Evolutionary conservation across 2,888 invertebrate species (phyloP).

Genomic region (Aleiodes leptofemur): DNA sequence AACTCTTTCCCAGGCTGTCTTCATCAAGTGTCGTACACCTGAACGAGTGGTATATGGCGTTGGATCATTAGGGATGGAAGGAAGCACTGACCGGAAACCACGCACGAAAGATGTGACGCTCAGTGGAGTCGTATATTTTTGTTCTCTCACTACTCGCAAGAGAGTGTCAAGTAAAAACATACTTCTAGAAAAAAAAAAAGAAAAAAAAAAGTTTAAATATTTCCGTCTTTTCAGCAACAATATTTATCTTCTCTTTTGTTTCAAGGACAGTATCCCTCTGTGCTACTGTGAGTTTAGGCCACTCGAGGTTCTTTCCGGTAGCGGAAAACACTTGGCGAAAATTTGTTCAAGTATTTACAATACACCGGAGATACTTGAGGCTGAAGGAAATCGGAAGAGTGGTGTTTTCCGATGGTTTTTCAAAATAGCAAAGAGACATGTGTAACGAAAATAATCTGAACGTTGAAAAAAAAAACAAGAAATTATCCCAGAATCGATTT

Average conservation of each 20-base stretch:
- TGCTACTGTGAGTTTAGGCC: constrained; percentile 27
- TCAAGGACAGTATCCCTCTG: background rate
- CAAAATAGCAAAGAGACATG: no score
- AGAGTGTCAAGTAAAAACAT: constrained; percentile 33
- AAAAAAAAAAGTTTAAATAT: background rate
- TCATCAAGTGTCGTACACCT: constrained; percentile 15
- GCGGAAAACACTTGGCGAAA: constrained; percentile 23
- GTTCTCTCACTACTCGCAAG: constrained; percentile 2
- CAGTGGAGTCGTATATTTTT: constrained; percentile 47
- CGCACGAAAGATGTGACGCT: constrained; percentile 72
- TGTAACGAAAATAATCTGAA: background rate
- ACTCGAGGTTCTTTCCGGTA: constrained; percentile 17
- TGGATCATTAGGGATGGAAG: constrained; percentile 69
- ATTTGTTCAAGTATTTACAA: constrained; percentile 22
- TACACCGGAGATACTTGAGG: background rate
- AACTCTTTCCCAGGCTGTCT: constrained; percentile 16
- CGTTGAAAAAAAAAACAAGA: background rate
- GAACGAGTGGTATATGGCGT: constrained; percentile 19
- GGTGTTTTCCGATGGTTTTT: background rate
- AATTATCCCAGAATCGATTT: no score
- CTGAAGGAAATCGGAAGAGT: background rate
- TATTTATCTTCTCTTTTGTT: constrained; percentile 34
- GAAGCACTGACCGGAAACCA: constrained; percentile 72
- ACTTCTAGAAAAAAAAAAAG: constrained; percentile 12
- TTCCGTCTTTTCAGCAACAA: constrained; percentile 4